Percentiles rank a stretch among this genome's conserved stretches.
These are phyloP conservation scores for Apamea sordens DNA, from an alignment of 2,888 invertebrate genomes.

Conservation along the genomic window DNA sequence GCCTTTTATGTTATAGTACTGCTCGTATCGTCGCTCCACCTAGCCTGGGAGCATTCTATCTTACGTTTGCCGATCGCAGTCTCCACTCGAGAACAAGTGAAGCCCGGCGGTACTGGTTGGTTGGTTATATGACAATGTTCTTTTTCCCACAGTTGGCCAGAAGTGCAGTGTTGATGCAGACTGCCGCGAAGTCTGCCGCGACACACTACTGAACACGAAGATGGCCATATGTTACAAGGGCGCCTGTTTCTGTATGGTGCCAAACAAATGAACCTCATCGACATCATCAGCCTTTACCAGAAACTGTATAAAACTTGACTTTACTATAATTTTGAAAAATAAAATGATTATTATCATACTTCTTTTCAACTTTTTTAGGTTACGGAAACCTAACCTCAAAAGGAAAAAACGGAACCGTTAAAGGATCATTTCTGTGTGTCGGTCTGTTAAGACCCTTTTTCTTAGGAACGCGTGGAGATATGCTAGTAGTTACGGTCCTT, in stretches of 20 bases:
- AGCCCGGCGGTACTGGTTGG: too few species aligned
- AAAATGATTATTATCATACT: background rate
- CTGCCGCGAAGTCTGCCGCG: slow-evolving; percentile 14
- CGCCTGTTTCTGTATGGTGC: slow-evolving; percentile 19
- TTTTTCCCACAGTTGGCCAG: background rate
- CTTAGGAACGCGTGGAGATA: background rate
- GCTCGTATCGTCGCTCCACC: too few species aligned
- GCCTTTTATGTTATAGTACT: background rate
- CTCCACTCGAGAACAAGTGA: too few species aligned
- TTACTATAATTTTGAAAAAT: background rate
- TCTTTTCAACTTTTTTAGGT: background rate
- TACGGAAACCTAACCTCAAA: background rate
- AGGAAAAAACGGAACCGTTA: too few species aligned
- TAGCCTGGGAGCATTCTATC: too few species aligned
- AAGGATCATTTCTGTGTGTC: background rate
- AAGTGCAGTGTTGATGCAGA: slow-evolving; percentile 18
- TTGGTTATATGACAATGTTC: background rate
- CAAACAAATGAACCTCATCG: background rate
- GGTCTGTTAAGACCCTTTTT: background rate
- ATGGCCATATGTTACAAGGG: slow-evolving; percentile 1
- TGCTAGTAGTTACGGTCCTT: background rate
- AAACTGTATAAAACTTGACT: background rate
- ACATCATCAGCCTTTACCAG: background rate
- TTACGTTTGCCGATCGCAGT: too few species aligned
- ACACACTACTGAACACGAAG: background rate